These are phyloP conservation scores for Tautogolabrus adspersus DNA, from an alignment of 2,113 vertebrate species.

Conservation along the genomic window DNA sequence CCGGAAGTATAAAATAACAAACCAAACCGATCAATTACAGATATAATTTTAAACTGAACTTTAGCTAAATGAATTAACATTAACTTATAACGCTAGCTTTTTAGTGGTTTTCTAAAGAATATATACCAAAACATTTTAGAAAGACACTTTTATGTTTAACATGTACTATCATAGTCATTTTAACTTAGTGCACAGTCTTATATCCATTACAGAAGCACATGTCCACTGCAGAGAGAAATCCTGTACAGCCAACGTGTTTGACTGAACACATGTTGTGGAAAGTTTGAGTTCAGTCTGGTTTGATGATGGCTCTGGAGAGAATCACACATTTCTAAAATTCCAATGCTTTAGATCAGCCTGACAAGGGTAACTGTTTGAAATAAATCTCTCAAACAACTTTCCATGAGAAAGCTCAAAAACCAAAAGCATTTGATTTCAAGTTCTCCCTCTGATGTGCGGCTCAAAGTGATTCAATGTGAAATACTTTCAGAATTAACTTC, in stretches of 20 bases:
- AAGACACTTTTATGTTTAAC: too few relatives aligned
- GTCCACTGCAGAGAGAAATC: conserved; percentile 59
- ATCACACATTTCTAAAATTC: conserved; percentile 75
- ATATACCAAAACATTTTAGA: too few relatives aligned
- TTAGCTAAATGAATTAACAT: too few relatives aligned
- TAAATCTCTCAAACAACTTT: conserved; percentile 80
- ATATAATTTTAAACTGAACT: too few relatives aligned
- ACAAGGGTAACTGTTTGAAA: conserved; percentile 79
- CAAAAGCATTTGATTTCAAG: conserved; percentile 74
- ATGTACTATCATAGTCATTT: too few relatives aligned
- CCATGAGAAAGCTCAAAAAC: conserved; percentile 67
- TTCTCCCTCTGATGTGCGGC: conserved; percentile 72
- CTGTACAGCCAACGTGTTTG: conserved; percentile 57
- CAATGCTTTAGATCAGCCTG: conserved; percentile 78
- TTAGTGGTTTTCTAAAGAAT: too few relatives aligned
- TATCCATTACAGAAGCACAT: conserved; percentile 25
- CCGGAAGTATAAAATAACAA: too few relatives aligned
- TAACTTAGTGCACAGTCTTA: too few relatives aligned
- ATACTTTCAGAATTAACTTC: conserved; percentile 78
- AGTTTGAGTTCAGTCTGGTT: conserved; percentile 73
- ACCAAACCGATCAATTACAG: too few relatives aligned
- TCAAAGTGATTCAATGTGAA: conserved; percentile 75
- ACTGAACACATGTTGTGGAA: conserved; percentile 74
- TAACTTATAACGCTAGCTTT: too few relatives aligned
- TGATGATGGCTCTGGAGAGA: conserved; percentile 74